These are phyloP conservation scores for Idaea biselata DNA, from an alignment of 2,888 invertebrate genomes.

Conservation along the genomic window DNA sequence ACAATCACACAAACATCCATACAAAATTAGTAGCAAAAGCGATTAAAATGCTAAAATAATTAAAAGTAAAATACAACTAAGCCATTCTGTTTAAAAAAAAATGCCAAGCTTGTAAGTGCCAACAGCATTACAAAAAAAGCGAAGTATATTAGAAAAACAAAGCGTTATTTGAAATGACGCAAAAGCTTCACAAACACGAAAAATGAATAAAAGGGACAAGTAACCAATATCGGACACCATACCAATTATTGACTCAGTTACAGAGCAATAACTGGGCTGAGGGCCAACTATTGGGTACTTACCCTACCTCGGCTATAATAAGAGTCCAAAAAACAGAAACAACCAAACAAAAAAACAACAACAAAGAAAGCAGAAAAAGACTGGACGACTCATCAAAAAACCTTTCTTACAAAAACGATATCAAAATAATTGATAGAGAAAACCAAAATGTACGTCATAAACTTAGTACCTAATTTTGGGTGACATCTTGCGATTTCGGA, in stretches of 20 bases:
- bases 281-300: slow-evolving; percentile 10
- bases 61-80: too few species aligned
- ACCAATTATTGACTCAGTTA: background rate
- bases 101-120: background rate
- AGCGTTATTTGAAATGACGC: background rate
- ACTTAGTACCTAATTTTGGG: slow-evolving; percentile 1
- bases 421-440: slow-evolving; percentile 27
- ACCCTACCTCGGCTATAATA: slow-evolving; percentile 41
- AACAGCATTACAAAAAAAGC: background rate
- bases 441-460: background rate
- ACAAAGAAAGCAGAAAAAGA: slow-evolving; percentile 47
- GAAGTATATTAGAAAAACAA: background rate
- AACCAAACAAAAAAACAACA: slow-evolving; percentile 45
- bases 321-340: slow-evolving; percentile 47
- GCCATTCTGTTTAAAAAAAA: background rate
- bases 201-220: slow-evolving; percentile 14
- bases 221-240: background rate
- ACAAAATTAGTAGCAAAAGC: background rate
- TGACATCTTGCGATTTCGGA: slow-evolving; percentile 21
- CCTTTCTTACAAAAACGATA: slow-evolving; percentile 50
- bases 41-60: background rate
- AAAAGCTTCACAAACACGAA: slow-evolving; percentile 20
- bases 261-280: background rate
- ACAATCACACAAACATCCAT: slow-evolving; percentile 14
- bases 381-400: slow-evolving; percentile 59